Percentiles rank a stretch among this genome's conserved stretches.
Conservation (phyloP, 1,140 invertebrate species). For the Drosophila erecta region DNA sequence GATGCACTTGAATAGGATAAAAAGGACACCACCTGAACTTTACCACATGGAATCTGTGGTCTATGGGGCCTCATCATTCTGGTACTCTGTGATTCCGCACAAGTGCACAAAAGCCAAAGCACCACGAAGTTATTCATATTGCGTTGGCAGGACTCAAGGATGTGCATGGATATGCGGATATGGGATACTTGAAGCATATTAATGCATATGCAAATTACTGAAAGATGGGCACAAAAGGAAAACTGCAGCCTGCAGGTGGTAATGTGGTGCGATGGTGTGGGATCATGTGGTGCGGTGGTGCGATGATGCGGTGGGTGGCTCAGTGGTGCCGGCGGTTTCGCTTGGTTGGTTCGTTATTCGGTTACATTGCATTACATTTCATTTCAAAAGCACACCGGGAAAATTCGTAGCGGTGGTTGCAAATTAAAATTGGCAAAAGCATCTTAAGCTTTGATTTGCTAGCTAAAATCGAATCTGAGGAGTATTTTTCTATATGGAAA, state of each 20-base stretch:
- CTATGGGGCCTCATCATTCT: constrained; percentile 21
- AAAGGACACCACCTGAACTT: background rate
- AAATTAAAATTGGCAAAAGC: background rate
- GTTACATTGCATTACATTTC: constrained; percentile 70
- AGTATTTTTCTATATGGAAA: no score
- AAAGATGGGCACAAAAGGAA: constrained; percentile 28
- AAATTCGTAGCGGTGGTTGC: background rate
- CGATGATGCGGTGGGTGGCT: background rate
- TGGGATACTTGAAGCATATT: constrained; percentile 67
- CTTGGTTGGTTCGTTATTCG: constrained; percentile 80
- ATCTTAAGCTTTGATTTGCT: no score
- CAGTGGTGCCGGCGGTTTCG: constrained; percentile 29
- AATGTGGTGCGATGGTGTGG: constrained; percentile 3
- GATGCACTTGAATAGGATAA: background rate
- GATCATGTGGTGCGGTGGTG: background rate
- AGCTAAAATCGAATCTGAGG: background rate
- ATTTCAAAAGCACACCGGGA: background rate
- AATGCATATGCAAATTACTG: constrained; percentile 75
- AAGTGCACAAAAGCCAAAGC: constrained; percentile 33
- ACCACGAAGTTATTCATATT: constrained; percentile 26
- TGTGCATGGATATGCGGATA: constrained; percentile 30
- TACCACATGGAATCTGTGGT: background rate
- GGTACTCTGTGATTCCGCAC: constrained; percentile 2
- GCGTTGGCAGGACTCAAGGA: constrained; percentile 9
- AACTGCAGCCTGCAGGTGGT: constrained; percentile 18